Evolutionary conservation across 2,113 vertebrate genomes (phyloP).

Genomic region (Sander lucioperca): DNA sequence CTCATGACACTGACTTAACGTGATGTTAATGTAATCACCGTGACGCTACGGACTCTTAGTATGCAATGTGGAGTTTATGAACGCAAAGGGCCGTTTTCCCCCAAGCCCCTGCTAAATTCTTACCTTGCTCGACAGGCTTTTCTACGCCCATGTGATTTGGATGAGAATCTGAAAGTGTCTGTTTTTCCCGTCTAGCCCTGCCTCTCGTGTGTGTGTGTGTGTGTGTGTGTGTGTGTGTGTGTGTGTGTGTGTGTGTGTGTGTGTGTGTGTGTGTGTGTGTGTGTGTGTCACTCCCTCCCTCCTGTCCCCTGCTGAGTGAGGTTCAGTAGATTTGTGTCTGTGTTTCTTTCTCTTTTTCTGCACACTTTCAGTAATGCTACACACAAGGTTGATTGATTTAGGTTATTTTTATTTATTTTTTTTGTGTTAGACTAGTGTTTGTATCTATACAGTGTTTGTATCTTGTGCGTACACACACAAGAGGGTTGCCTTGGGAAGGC

Average conservation of each 20-base stretch:
- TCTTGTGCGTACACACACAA: not conserved
- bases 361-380: no score
- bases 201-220: not conserved
- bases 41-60: not conserved
- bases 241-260: not conserved
- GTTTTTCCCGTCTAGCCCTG: slow-evolving; percentile 1
- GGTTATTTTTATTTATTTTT: no score
- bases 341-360: no score
- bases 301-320: no score
- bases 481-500: not conserved
- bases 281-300: not conserved
- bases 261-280: not conserved
- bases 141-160: not conserved
- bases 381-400: no score
- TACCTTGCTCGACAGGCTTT: slow-evolving; percentile 26
- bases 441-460: no score
- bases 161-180: not conserved
- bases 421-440: not conserved
- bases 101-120: slow-evolving; percentile 7
- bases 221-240: not conserved
- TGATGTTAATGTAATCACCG: not conserved
- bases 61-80: not conserved
- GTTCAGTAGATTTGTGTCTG: no score
- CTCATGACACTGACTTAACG: not conserved
- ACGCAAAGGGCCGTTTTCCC: slow-evolving; percentile 26